A percentile compares a stretch with the other conserved stretches of the same genome.
Conservation (phyloP, 2,888 invertebrate genomes). For the Drosophila barbarae region DNA sequence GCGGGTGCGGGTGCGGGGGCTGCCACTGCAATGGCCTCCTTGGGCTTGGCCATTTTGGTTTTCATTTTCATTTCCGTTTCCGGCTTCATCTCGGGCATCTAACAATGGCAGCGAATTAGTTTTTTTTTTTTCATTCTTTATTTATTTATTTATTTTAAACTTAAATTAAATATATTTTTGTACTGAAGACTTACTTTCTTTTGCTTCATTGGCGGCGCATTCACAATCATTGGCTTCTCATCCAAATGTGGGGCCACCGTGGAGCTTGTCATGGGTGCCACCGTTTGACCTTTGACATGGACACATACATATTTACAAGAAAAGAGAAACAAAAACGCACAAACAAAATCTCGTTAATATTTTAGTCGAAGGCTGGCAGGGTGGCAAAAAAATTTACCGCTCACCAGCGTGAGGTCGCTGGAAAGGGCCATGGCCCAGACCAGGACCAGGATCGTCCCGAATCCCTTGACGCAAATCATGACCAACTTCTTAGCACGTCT, state of each 20-base stretch:
- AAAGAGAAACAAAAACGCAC: background rate
- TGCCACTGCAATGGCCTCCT: background rate
- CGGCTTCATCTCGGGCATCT: slow-evolving; percentile 2
- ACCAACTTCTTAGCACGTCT: slow-evolving; percentile 28
- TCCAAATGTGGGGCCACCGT: slow-evolving; percentile 52
- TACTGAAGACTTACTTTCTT: background rate
- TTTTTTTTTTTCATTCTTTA: background rate
- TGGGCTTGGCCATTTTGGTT: slow-evolving; percentile 1
- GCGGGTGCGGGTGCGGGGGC: slow-evolving; percentile 4
- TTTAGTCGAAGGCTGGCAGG: background rate
- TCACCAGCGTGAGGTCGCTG: slow-evolving; percentile 70
- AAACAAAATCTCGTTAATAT: slow-evolving; percentile 5
- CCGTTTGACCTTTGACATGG: slow-evolving; percentile 50
- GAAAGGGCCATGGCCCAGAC: slow-evolving; percentile 54
- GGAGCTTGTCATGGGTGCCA: slow-evolving; percentile 58
- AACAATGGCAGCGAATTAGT: too few species aligned
- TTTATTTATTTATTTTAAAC: slow-evolving; percentile 6
- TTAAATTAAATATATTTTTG: too few species aligned
- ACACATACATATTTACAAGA: slow-evolving; percentile 1
- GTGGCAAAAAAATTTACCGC: slow-evolving; percentile 71
- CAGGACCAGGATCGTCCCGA: slow-evolving; percentile 50
- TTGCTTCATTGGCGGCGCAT: slow-evolving; percentile 63
- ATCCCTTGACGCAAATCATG: slow-evolving; percentile 33
- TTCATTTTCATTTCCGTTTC: slow-evolving; percentile 3
- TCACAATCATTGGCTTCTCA: slow-evolving; percentile 59